phyloP scores from a whole-genome alignment of 2,888 invertebrate genomes.

The Chrysolina haemoptera region DNA sequence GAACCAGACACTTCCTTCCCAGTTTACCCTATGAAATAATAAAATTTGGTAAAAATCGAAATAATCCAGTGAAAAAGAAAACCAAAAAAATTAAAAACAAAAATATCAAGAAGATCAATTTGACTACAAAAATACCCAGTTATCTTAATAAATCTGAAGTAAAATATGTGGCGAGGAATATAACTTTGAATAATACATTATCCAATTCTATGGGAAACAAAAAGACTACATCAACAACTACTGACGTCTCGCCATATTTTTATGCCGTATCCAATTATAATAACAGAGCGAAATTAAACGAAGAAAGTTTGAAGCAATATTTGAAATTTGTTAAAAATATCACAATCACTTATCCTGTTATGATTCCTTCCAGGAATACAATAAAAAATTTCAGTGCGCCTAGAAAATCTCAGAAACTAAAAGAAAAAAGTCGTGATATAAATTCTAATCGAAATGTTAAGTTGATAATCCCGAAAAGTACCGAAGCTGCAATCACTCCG shows the following conservation, averaged over 20 bases:
- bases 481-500: conserved; percentile 53
- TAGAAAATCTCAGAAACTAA: conserved; percentile 67
- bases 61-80: conserved; percentile 73
- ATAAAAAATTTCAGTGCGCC: conserved; percentile 62
- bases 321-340: conserved; percentile 68
- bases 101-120: conserved; percentile 54
- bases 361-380: conserved; percentile 71
- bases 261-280: conserved; percentile 62
- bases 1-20: conserved; percentile 77
- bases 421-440: conserved; percentile 69
- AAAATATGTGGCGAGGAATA: conserved; percentile 52
- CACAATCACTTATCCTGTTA: conserved; percentile 79
- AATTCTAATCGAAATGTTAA: conserved; percentile 67
- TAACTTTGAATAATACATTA: conserved; percentile 51
- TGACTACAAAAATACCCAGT: conserved; percentile 58
- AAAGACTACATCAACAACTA: conserved; percentile 52
- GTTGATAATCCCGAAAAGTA: conserved; percentile 62
- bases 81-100: conserved; percentile 66
- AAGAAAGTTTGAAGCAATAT: conserved; percentile 63
- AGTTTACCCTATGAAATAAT: conserved; percentile 57
- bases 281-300: conserved; percentile 61
- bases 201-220: conserved; percentile 52
- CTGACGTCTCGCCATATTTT: conserved; percentile 62
- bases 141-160: conserved; percentile 58
- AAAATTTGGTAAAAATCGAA: conserved; percentile 68